phyloP scores from a whole-genome alignment of 2,113 vertebrate species.

The Rhynchomys soricoides region DNA sequence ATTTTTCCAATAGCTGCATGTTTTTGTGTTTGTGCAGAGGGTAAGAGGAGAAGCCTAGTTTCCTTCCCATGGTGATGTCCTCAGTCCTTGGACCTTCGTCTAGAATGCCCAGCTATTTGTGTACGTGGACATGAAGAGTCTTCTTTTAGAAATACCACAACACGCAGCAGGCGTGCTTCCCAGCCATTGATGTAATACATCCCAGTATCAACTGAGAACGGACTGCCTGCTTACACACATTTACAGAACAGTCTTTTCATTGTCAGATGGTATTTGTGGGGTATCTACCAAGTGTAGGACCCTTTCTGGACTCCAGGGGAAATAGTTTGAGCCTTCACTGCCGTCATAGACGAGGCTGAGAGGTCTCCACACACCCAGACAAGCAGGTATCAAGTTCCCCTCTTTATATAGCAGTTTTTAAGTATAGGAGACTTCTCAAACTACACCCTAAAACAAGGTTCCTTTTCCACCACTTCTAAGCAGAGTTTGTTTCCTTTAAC shows the following conservation, averaged over 20 bases:
- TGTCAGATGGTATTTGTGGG: not conserved
- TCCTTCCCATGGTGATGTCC: not conserved
- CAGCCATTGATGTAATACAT: not conserved
- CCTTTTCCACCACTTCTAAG: slow-evolving; percentile 16
- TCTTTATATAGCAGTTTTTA: not conserved
- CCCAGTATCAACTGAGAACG: not conserved
- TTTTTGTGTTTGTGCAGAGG: not conserved
- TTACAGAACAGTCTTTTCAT: not conserved
- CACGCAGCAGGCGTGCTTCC: not conserved
- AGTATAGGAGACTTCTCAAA: slow-evolving; percentile 35
- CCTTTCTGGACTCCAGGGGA: not conserved
- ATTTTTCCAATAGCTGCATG: slow-evolving; percentile 4
- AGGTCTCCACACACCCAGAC: not conserved
- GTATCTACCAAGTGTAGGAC: not conserved
- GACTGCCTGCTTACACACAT: not conserved
- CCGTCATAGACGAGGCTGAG: not conserved
- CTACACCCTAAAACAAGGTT: slow-evolving; percentile 1
- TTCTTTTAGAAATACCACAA: not conserved
- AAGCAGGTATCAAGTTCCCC: not conserved
- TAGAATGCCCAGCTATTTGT: not conserved
- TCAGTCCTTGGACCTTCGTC: not conserved
- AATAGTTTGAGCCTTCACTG: not conserved
- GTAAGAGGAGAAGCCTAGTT: not conserved
- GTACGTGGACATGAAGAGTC: not conserved
- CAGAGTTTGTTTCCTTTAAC: slow-evolving; percentile 13